Evolutionary conservation across 2,797 vertebrate species (phyloP), one percentile per base, ranked within the genome.

Genomic region (Spinus pinus): DNA sequence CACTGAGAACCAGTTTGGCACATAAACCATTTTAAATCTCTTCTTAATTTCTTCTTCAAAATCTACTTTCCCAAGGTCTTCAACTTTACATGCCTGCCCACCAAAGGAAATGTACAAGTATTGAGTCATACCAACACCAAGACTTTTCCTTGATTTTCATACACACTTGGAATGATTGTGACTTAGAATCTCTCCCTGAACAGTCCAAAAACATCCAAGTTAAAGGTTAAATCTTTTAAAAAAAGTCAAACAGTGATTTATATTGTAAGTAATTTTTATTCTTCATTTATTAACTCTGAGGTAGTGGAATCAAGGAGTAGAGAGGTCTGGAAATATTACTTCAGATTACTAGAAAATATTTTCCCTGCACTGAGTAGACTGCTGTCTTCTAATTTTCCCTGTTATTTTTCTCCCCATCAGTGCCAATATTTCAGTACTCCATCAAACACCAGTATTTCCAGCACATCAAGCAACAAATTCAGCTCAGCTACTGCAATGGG

Each of bases 1-100:
- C 51, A 99, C 99, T 49, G 99, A 99, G 98, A 99, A 99, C 99
- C 99, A 99, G 96, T 99, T 99, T 97, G 99, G 99, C 97, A 99
- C 99, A 74, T 99, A 99, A 25, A 99, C 99, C 99, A 99, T 99
- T 98, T 99, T 99, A 98, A 99, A 99, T 81, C 99, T 99, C 97
- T 99, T 99, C 97, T 99, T 99, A 95, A 99, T 98, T 98, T 99
- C 99, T 96, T 99, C 99, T 82, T 99, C 99, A 97, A 99, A 99
- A 96, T 99, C 99, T 90, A 99, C 99, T 98, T 99, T 99, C 16
- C 99, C 99, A 94, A 99, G 98, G 95, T 99, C 99, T 98, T 99
- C 99, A 33, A 99, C 99, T 97, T 99, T 99, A 92, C 99, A 99
- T 15, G 99, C 99, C 99, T 99, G 86, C n/a, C 86, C 46, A 86